Evolutionary conservation across 2,113 vertebrate species (phyloP).

Genomic region (Climacteris rufus): DNA sequence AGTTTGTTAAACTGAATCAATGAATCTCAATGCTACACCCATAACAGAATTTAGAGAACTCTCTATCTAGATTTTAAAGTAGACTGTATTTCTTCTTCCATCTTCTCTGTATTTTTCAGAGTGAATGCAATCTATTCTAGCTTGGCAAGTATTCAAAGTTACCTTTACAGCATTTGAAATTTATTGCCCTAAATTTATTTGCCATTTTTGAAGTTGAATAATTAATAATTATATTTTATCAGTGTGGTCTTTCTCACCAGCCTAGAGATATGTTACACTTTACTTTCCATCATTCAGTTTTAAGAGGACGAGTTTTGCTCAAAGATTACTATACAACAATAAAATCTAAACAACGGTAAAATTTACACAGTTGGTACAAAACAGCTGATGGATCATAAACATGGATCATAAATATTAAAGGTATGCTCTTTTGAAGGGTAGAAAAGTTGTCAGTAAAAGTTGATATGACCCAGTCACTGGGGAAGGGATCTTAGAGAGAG

Average conservation of each 20-base stretch:
- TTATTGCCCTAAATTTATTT: background rate
- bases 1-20: background rate
- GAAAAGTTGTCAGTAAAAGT: background rate
- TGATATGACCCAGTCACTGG: background rate
- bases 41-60: background rate
- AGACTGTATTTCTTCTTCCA: background rate
- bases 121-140: background rate
- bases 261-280: background rate
- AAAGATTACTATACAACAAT: background rate
- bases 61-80: background rate
- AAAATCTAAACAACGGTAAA: background rate
- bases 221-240: background rate
- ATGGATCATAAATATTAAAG: background rate
- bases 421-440: background rate
- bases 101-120: background rate
- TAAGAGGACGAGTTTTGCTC: background rate
- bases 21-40: background rate
- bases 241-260: background rate
- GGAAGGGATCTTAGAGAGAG: background rate
- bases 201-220: background rate
- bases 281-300: background rate
- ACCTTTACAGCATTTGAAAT: background rate
- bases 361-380: background rate
- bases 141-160: background rate
- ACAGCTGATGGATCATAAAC: background rate